These are phyloP conservation scores for Hylomyscus alleni DNA, from an alignment of 2,797 vertebrate genomes.

Conservation along the genomic window DNA sequence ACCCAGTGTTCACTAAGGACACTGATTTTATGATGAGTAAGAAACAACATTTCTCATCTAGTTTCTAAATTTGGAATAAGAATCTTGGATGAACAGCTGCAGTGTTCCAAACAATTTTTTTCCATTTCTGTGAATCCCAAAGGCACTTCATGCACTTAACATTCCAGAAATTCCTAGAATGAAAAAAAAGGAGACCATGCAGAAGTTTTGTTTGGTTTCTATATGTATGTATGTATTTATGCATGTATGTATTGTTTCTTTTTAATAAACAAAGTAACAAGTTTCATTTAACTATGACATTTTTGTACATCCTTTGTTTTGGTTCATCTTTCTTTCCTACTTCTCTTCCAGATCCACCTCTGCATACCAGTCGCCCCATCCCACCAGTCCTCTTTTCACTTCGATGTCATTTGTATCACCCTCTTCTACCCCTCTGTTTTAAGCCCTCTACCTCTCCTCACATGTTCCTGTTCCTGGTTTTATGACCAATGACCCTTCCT, in stretches of 20 bases:
- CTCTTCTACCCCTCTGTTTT: background rate
- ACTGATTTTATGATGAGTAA: constrained; percentile 52
- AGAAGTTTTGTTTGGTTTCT: background rate
- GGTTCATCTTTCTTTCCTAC: background rate
- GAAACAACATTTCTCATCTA: constrained; percentile 63
- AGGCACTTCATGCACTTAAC: constrained; percentile 55
- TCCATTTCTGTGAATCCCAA: constrained; percentile 62
- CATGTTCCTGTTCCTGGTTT: background rate
- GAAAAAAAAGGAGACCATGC: constrained; percentile 35
- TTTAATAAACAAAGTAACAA: background rate
- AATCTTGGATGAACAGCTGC: constrained; percentile 58
- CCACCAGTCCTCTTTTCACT: background rate
- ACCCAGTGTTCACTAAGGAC: constrained; percentile 34
- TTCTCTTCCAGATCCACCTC: background rate
- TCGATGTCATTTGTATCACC: background rate
- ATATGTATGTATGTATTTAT: background rate
- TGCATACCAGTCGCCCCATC: background rate
- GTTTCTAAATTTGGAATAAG: constrained; percentile 68
- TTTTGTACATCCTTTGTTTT: background rate
- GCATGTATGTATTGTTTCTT: background rate
- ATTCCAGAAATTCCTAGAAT: constrained; percentile 69
- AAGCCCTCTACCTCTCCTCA: background rate
- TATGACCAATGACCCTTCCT: background rate
- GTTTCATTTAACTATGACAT: background rate
- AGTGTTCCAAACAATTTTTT: constrained; percentile 66